Base-by-base conservation (phyloP, 2,113 vertebrate species). In the Martes martes region DNA sequence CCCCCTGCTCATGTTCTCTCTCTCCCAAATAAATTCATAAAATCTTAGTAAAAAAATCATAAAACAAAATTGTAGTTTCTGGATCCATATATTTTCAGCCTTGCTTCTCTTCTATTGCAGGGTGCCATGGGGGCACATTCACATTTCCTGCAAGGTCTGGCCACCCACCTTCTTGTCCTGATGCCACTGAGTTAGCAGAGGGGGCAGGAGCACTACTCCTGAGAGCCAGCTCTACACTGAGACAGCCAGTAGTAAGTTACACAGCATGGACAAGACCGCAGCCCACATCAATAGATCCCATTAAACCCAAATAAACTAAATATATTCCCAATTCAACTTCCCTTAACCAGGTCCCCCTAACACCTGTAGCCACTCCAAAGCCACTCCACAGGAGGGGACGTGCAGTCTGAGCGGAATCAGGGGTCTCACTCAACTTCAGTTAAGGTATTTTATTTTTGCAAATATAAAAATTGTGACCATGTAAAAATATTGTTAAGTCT, bases 291-390 rank as follows among this genome's bases (percentile, higher is more conserved):
- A 78, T 1, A 57, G 74, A 69, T 92, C 31, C 18, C 61, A 39
- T 36, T 79, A 95, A 95, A 84, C 36, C 52, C 89, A 85, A 74
- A 55, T 86, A 95, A 94, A 92, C 42, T 39, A 83, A 81, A 28
- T 84, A 36, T 18, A 93, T 67, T 89, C 39, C 55, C 47, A 96
- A 47, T 55, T 89, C 52, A 79, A 42, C 11, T 94, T 63, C 42
- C 45, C 23, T 73, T 74, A 85, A 67, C 7, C n/a, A 93, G 47
- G 80, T 79, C 33, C 39, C 36, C n/a, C 28, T 92, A 78, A 92
- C 18, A 26, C 55, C 74, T 10, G 33, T 0, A 8, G 16, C 6
- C 59, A 36, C 47, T 36, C 57, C 79, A 79, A 33, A 91, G 79
- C 26, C 50, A 45, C 28, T 55, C 69, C 42, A 79, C 6, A 61